Percentiles rank a stretch among this genome's conserved stretches.
phyloP scores from a whole-genome alignment of 2,888 invertebrate genomes.

The Ophion slaviceki region DNA sequence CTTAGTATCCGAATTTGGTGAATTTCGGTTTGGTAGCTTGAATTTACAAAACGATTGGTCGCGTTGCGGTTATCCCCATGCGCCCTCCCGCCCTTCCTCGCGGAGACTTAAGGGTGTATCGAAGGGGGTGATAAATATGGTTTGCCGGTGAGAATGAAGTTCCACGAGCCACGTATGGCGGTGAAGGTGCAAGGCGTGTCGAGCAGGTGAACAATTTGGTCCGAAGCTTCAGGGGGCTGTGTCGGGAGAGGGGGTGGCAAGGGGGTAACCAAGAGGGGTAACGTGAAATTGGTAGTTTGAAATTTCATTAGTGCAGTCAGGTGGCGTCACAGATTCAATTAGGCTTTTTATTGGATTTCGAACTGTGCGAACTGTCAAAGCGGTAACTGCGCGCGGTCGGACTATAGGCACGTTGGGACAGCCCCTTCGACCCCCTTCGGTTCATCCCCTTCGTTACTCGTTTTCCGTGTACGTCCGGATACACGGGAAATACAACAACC shows the following conservation, averaged over 20 bases:
- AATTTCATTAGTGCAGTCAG: slow-evolving; percentile 83
- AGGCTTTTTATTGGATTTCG: slow-evolving; percentile 83
- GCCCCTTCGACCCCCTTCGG: not conserved
- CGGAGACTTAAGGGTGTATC: not conserved
- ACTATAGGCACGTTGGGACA: slow-evolving; percentile 57
- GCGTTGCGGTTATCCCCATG: too few relatives aligned
- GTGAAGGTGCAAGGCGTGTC: slow-evolving; percentile 13
- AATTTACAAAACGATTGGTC: too few relatives aligned
- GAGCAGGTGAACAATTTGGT: slow-evolving; percentile 18
- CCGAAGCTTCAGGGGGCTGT: slow-evolving; percentile 61
- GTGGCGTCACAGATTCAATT: slow-evolving; percentile 83
- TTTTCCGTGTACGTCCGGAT: slow-evolving; percentile 26
- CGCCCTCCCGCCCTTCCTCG: too few relatives aligned
- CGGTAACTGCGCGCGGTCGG: slow-evolving; percentile 75
- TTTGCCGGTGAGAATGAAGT: slow-evolving; percentile 31
- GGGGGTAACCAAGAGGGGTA: slow-evolving; percentile 74
- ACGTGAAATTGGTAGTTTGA: slow-evolving; percentile 83
- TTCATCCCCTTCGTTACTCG: slow-evolving; percentile 22
- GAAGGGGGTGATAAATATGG: slow-evolving; percentile 29
- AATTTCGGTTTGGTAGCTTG: too few relatives aligned
- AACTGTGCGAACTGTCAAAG: slow-evolving; percentile 82
- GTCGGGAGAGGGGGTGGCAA: slow-evolving; percentile 69
- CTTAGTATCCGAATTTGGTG: too few relatives aligned
- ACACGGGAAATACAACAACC: slow-evolving; percentile 19
- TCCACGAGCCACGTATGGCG: slow-evolving; percentile 2